Evolutionary conservation across 2,888 invertebrate species (phyloP).

Genomic region (Xestia xanthographa): DNA sequence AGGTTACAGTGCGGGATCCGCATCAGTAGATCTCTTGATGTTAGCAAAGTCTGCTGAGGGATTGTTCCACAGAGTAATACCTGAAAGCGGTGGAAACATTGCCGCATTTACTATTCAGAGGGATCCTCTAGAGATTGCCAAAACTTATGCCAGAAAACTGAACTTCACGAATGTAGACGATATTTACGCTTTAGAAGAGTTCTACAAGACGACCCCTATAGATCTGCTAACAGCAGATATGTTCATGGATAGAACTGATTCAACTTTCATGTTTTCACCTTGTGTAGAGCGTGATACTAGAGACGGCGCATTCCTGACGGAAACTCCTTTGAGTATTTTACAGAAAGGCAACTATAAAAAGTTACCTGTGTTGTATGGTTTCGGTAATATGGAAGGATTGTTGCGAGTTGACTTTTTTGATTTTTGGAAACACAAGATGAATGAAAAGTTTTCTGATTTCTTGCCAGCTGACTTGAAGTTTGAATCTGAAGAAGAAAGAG

Average conservation of each 20-base stretch:
- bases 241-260: conserved; percentile 62
- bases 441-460: conserved; percentile 75
- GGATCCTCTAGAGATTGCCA: conserved; percentile 74
- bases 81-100: conserved; percentile 74
- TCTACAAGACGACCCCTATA: conserved; percentile 71
- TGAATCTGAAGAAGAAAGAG: conserved; percentile 68
- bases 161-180: conserved; percentile 72
- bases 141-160: conserved; percentile 65
- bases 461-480: conserved; percentile 76
- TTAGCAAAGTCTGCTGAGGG: conserved; percentile 73
- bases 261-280: conserved; percentile 60
- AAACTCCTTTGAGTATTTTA: conserved; percentile 74
- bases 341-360: conserved; percentile 70
- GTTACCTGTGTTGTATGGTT: conserved; percentile 76
- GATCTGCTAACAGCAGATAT: conserved; percentile 65
- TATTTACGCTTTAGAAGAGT: conserved; percentile 74
- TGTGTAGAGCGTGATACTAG: conserved; percentile 69
- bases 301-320: conserved; percentile 68
- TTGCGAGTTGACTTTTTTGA: conserved; percentile 63
- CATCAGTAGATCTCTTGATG: conserved; percentile 73
- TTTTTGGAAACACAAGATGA: conserved; percentile 73
- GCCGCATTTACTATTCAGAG: conserved; percentile 69
- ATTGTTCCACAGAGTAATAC: conserved; percentile 75
- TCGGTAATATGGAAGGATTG: conserved; percentile 75
- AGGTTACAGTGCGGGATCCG: conserved; percentile 75